Evolutionary conservation across 2,797 vertebrate species (phyloP).

Genomic region (Enteromius mattozi): DNA sequence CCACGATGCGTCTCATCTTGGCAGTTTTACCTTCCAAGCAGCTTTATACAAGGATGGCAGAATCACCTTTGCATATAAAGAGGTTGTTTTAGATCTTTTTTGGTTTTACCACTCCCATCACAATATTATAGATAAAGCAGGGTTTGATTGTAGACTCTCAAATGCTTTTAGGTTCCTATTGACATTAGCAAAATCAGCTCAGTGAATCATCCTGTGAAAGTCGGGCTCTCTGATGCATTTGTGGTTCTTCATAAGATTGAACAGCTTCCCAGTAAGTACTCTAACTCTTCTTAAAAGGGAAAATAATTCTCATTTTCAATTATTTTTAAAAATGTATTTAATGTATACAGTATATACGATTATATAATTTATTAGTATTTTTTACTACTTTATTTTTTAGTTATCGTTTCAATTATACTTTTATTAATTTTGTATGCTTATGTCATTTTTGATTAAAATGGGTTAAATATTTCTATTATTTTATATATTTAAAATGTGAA

Average conservation of each 20-base stretch:
- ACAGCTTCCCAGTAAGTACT: conserved; percentile 88
- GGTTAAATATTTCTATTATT: not conserved
- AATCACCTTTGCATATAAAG: conserved; percentile 93
- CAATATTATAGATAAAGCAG: not conserved
- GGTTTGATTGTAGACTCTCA: not conserved
- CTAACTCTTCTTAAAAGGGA: conserved; percentile 59
- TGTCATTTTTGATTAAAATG: not conserved
- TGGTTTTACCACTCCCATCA: not conserved
- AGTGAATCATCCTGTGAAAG: conserved; percentile 92
- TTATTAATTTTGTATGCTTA: not conserved
- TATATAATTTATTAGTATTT: not conserved
- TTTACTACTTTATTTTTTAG: not conserved
- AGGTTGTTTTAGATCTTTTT: conserved; percentile 76
- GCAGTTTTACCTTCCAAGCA: conserved; percentile 93
- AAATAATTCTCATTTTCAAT: not conserved
- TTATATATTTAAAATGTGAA: no score
- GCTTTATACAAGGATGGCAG: conserved; percentile 89
- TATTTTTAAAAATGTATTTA: no score
- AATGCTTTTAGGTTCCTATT: conserved; percentile 81
- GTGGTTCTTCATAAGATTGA: conserved; percentile 93
- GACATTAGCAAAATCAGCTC: conserved; percentile 87
- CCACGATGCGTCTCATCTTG: conserved; percentile 85
- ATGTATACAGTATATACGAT: not conserved
- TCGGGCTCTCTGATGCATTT: conserved; percentile 94
- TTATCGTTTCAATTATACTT: not conserved